Conservation (phyloP, 1,140 invertebrate genomes). For the Anagrus nilaparvatae region DNA sequence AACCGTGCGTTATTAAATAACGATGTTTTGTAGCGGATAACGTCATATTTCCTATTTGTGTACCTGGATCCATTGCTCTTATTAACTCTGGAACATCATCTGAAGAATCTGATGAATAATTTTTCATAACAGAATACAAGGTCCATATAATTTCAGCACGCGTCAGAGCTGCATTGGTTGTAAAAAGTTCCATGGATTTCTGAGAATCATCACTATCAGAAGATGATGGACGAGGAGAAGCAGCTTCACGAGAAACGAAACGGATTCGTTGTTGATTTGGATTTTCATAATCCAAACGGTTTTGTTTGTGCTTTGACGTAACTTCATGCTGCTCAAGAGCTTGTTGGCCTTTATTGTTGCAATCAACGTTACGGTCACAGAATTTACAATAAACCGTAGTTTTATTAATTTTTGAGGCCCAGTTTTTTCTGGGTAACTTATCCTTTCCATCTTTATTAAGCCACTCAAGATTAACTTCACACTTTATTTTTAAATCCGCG, state of each 20-base stretch:
- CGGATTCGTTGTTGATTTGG: background rate
- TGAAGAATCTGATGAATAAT: conserved; percentile 10
- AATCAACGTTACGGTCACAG: background rate
- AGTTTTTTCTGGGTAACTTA: too few relatives aligned
- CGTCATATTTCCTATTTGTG: conserved; percentile 5
- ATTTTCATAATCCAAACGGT: background rate
- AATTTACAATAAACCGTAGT: conserved; percentile 3
- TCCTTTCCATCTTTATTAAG: background rate
- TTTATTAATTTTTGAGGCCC: too few relatives aligned
- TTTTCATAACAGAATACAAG: background rate
- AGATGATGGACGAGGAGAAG: too few relatives aligned
- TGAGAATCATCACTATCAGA: too few relatives aligned
- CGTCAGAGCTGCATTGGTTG: too few relatives aligned
- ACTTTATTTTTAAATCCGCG: conserved; percentile 1
- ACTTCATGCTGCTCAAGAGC: background rate
- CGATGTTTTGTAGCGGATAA: conserved; percentile 11
- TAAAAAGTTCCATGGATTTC: too few relatives aligned
- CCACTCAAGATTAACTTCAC: conserved; percentile 4
- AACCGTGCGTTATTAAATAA: conserved; percentile 19
- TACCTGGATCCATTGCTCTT: conserved; percentile 10
- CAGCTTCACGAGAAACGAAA: background rate
- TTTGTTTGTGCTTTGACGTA: background rate
- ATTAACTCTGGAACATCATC: conserved; percentile 10
- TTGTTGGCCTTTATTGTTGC: conserved; percentile 3
- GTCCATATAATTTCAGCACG: conserved; percentile 1